These are phyloP conservation scores for Onychomys leucogaster DNA, from an alignment of 2,797 vertebrate species.

Conservation along the genomic window DNA sequence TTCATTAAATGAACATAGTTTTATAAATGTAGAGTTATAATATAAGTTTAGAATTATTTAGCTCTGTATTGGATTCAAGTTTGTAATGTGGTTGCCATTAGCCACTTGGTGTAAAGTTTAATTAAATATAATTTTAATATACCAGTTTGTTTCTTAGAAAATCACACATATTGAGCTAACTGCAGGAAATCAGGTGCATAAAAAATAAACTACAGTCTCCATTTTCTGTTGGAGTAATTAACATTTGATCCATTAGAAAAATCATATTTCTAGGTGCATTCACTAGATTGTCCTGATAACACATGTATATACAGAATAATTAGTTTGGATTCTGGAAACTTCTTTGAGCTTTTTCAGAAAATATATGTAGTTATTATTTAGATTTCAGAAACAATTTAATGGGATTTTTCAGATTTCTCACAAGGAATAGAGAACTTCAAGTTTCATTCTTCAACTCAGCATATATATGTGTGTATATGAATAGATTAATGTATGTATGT, in stretches of 20 bases:
- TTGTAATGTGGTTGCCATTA: background rate
- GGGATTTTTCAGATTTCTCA: background rate
- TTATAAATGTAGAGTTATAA: background rate
- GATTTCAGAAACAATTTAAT: background rate
- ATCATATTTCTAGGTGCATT: background rate
- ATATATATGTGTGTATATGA: background rate
- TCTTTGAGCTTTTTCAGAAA: background rate
- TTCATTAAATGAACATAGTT: conserved; percentile 8
- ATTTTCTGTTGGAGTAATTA: background rate
- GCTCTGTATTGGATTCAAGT: background rate
- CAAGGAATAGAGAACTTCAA: background rate
- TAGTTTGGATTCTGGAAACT: conserved; percentile 5
- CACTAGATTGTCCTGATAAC: background rate
- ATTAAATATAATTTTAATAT: background rate
- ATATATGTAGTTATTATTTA: background rate
- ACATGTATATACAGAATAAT: background rate
- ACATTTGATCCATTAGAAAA: background rate
- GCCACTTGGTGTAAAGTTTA: background rate
- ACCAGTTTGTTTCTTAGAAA: background rate
- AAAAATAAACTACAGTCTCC: background rate
- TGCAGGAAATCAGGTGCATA: background rate
- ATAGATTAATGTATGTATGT: background rate
- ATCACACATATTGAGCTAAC: background rate
- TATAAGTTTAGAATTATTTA: conserved; percentile 5
- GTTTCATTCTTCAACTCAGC: background rate